These are phyloP conservation scores for Melanophora roralis DNA, from an alignment of 2,888 invertebrate species.

Conservation along the genomic window DNA sequence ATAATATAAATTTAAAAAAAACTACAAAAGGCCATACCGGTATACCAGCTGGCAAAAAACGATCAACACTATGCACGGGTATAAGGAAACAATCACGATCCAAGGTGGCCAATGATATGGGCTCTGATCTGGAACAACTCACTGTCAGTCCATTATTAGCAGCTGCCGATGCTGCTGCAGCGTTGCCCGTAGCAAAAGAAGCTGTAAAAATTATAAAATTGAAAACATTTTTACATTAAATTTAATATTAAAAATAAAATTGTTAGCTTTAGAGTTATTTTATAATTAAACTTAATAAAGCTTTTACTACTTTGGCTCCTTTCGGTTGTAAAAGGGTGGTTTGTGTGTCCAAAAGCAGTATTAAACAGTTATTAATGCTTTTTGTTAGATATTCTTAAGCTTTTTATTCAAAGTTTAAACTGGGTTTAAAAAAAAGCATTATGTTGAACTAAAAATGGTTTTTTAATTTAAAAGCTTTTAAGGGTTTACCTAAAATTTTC, in stretches of 20 bases:
- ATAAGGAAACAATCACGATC: constrained; percentile 96
- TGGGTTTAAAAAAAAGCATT: not conserved
- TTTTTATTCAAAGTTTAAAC: not conserved
- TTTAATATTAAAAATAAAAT: not conserved
- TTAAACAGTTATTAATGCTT: not conserved
- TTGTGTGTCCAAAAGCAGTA: not conserved
- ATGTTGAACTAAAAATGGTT: too few species aligned
- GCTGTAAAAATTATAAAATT: constrained; percentile 68
- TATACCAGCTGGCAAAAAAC: constrained; percentile 93
- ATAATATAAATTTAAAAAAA: not conserved
- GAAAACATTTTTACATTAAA: not conserved
- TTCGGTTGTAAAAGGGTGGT: constrained; percentile 34
- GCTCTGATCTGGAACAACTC: constrained; percentile 79
- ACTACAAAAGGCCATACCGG: constrained; percentile 80
- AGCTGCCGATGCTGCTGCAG: not conserved
- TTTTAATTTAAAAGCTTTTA: too few species aligned
- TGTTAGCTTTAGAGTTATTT: constrained; percentile 1
- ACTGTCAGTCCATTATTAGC: constrained; percentile 52
- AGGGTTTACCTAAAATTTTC: too few species aligned
- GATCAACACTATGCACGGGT: constrained; percentile 90
- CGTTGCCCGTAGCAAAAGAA: constrained; percentile 69
- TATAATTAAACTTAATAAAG: constrained; percentile 27
- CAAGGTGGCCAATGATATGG: constrained; percentile 87
- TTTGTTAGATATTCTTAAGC: not conserved
- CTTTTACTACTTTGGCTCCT: constrained; percentile 46